Base-by-base conservation (phyloP, 2,797 vertebrate genomes). In the Melanogrammus aeglefinus region DNA sequence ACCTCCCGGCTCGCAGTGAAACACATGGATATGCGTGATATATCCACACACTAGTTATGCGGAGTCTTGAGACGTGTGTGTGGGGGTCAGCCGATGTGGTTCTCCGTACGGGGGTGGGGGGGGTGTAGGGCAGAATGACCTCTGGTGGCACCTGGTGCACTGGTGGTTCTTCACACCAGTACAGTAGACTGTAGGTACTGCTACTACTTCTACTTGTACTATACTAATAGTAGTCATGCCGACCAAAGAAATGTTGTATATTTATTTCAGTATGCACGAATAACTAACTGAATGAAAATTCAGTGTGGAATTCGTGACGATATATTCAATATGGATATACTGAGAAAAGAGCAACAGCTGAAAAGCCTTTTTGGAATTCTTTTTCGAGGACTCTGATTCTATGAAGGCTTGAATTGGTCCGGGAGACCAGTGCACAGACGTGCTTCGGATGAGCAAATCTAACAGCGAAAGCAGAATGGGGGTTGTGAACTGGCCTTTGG, bases 401-500 rank as follows among this genome's bases (percentile, higher is more conserved):
- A 63, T 27, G 12, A 27, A 27, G 63, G 12, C 63, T 69, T 12
- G 63, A 69, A 69, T 69, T 27, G 63, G 63, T 27, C n/a, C 2
- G 63, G n/a, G 63, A 69, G 63, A 10, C n/a, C 63, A 5, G 12
- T 69, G n/a, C 10, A 27, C 63, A 8, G 14, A 12, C 57, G 7
- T 3, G 63, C 63, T 27, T 24, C n/a, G 24, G 24, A 21, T 63
- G 57, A 63, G 21, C 57, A 63, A n/a, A 63, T 63, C 57, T 63
- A 63, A 63, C 57, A 27, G 24, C 9, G 63, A 69, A 69, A 24
- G 63, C 2, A 69, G 24, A 69, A 69, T 27, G 63, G 63, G 29
- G n/a, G 63, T 69, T 69, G 24, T 69, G 63, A 69, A 69, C 63
- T 69, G 63, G 63, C 63, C 24, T 69, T 69, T 69, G 24, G 63